phyloP scores from a whole-genome alignment of 2,888 invertebrate species.

The Adelognathus sp. region DNA sequence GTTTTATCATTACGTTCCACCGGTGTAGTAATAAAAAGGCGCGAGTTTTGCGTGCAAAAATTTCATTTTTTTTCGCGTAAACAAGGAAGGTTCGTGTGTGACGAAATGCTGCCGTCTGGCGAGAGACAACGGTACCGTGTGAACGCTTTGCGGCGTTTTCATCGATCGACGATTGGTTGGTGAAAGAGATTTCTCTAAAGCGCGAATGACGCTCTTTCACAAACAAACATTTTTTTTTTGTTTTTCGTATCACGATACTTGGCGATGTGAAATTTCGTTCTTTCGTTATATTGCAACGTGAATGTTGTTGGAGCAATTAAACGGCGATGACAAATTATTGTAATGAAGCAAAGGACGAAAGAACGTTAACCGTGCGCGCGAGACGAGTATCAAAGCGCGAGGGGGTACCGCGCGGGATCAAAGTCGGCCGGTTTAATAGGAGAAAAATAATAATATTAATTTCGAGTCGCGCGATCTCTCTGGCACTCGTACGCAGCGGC shows the following conservation, averaged over 20 bases:
- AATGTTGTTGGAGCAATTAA: constrained; percentile 30
- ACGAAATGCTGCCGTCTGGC: constrained; percentile 46
- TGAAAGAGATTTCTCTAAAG: constrained; percentile 52
- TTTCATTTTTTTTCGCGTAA: background rate
- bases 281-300: background rate
- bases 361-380: constrained; percentile 8
- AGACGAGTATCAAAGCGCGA: constrained; percentile 12
- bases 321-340: constrained; percentile 24
- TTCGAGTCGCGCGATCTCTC: constrained; percentile 33
- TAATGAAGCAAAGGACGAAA: constrained; percentile 11
- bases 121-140: background rate
- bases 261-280: background rate
- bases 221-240: background rate
- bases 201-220: background rate
- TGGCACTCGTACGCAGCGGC: constrained; percentile 47
- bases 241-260: background rate
- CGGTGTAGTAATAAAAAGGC: background rate
- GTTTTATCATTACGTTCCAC: background rate
- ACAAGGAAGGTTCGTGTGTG: background rate
- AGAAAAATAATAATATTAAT: constrained; percentile 66
- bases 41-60: background rate
- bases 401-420: constrained; percentile 22
- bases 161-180: constrained; percentile 53
- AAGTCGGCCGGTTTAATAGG: constrained; percentile 36
- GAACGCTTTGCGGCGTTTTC: constrained; percentile 8